phyloP scores from a whole-genome alignment of 2,888 invertebrate species.

The Drosophila mimica region DNA sequence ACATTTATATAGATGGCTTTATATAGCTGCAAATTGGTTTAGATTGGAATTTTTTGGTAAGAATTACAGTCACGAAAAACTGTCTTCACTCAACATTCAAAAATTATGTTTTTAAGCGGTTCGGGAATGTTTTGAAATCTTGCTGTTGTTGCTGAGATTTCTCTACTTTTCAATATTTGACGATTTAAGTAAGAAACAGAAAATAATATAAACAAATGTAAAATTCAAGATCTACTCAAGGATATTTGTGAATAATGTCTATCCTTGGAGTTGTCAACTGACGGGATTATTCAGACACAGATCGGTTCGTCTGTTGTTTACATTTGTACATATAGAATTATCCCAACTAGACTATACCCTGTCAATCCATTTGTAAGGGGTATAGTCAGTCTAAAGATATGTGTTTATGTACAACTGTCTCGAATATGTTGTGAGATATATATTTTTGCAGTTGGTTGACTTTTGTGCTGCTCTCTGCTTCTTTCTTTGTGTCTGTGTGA shows the following conservation, averaged over 20 bases:
- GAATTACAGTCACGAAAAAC: background rate
- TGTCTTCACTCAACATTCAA: background rate
- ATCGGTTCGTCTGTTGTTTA: background rate
- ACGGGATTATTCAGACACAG: background rate
- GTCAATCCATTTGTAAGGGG: background rate
- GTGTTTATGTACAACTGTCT: slow-evolving; percentile 17
- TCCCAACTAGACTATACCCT: background rate
- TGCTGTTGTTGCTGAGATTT: background rate
- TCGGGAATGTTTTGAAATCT: background rate
- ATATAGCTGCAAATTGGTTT: background rate
- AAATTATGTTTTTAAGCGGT: background rate
- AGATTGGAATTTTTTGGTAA: background rate
- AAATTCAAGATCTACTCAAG: too few relatives aligned
- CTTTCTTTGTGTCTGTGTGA: slow-evolving; percentile 20
- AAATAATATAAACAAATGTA: too few relatives aligned
- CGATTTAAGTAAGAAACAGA: too few relatives aligned
- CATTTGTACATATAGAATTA: background rate
- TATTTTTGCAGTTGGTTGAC: slow-evolving; percentile 78
- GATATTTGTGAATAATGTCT: too few relatives aligned
- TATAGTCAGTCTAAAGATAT: slow-evolving; percentile 4
- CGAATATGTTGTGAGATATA: slow-evolving; percentile 60
- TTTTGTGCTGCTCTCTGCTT: slow-evolving; percentile 42
- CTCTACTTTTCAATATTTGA: too few relatives aligned
- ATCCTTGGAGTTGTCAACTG: too few relatives aligned
- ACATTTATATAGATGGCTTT: background rate